Evolutionary conservation across 2,113 vertebrate species (phyloP).

Genomic region (Archocentrus centrarchus): DNA sequence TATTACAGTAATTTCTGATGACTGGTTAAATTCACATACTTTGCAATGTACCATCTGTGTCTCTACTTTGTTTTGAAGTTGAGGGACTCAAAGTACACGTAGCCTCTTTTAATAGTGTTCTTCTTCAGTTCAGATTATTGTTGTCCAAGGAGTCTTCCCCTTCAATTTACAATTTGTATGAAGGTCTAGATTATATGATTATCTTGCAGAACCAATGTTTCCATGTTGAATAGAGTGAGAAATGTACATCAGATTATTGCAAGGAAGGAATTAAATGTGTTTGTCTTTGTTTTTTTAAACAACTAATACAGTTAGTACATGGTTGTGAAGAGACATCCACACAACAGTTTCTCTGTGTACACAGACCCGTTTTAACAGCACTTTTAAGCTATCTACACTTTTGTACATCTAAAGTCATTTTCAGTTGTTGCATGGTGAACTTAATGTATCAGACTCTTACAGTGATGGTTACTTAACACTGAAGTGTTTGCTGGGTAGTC

Average conservation of each 20-base stretch:
- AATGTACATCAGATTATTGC: not conserved
- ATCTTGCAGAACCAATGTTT: not conserved
- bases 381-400: too few relatives aligned
- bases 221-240: not conserved
- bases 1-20: not conserved
- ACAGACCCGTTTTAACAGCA: not conserved
- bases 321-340: not conserved
- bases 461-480: too few relatives aligned
- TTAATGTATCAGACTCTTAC: too few relatives aligned
- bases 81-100: not conserved
- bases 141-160: not conserved
- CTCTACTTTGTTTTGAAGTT: slow-evolving; percentile 2
- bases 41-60: not conserved
- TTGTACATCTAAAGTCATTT: too few relatives aligned
- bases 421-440: too few relatives aligned
- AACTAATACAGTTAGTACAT: not conserved
- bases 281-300: too few relatives aligned
- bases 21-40: not conserved
- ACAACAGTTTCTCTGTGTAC: not conserved
- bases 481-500: not conserved
- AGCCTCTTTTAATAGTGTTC: not conserved
- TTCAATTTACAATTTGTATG: not conserved
- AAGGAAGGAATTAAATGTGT: not conserved
- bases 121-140: not conserved
- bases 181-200: not conserved